A percentile compares a stretch with the other conserved stretches of the same genome.
phyloP scores from a whole-genome alignment of 2,113 vertebrate genomes.

The Epinephelus cyanopodus region DNA sequence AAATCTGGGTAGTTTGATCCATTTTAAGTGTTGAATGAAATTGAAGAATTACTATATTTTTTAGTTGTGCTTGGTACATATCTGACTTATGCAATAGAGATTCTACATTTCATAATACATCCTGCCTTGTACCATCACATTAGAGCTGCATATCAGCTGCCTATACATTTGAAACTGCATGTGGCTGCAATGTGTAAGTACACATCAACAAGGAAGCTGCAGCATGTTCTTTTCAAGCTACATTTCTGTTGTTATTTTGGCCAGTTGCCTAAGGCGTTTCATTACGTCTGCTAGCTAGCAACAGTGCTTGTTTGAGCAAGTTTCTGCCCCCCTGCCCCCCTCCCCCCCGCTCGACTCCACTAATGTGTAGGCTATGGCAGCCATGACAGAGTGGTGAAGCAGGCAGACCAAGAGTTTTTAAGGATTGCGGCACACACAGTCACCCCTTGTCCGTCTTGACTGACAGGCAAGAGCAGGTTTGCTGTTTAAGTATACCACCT shows the following conservation, averaged over 20 bases:
- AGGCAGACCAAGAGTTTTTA: constrained; percentile 27
- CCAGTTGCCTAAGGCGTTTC: constrained; percentile 41
- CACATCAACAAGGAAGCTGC: neutral
- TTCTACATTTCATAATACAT: constrained; percentile 18
- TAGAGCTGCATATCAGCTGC: neutral
- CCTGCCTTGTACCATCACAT: neutral
- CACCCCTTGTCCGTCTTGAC: constrained; percentile 35
- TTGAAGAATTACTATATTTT: neutral
- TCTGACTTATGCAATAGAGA: neutral
- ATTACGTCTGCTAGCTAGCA: constrained; percentile 38
- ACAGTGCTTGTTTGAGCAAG: constrained; percentile 63
- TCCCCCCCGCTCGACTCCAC: neutral
- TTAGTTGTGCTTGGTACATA: neutral
- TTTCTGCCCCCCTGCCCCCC: constrained; percentile 12
- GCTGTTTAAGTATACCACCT: constrained; percentile 51
- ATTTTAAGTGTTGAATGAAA: neutral
- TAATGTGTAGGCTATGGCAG: constrained; percentile 31
- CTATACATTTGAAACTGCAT: constrained; percentile 3
- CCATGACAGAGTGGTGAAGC: constrained; percentile 26
- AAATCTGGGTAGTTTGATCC: neutral
- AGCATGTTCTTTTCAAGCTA: constrained; percentile 1
- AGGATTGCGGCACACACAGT: constrained; percentile 36
- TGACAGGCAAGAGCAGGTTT: constrained; percentile 76
- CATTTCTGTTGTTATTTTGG: constrained; percentile 34
- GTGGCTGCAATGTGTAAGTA: constrained; percentile 11